Percentiles rank a stretch among this genome's conserved stretches.
Evolutionary conservation across 2,113 vertebrate genomes (phyloP).

Genomic region (Opisthocomus hoazin): DNA sequence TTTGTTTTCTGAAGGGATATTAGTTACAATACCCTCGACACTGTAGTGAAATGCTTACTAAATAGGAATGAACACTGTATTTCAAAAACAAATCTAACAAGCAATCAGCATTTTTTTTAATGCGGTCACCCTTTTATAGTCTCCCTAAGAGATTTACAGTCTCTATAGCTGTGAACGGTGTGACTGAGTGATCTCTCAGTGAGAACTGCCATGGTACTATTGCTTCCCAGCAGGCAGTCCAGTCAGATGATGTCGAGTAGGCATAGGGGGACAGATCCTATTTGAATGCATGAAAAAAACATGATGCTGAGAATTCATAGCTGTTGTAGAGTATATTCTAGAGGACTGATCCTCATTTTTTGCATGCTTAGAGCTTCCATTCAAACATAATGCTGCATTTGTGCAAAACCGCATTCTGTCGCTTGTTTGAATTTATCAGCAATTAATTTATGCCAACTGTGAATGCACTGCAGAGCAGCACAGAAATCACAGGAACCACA

Average conservation of each 20-base stretch:
- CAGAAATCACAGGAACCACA: constrained; percentile 3
- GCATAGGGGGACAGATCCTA: constrained; percentile 45
- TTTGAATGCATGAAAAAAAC: constrained; percentile 70
- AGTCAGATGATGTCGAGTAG: constrained; percentile 47
- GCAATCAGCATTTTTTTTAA: background rate
- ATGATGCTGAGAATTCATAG: constrained; percentile 64
- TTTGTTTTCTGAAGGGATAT: background rate
- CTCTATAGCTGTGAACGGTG: constrained; percentile 13
- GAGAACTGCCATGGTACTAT: constrained; percentile 27
- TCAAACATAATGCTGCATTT: constrained; percentile 29
- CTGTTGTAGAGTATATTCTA: constrained; percentile 40
- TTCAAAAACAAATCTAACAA: constrained; percentile 31
- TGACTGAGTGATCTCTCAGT: constrained; percentile 55
- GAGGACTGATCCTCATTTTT: constrained; percentile 41
- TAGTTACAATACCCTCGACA: background rate
- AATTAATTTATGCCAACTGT: constrained; percentile 28
- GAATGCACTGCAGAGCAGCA: background rate
- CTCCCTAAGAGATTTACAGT: constrained; percentile 29
- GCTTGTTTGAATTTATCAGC: constrained; percentile 30
- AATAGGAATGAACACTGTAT: background rate
- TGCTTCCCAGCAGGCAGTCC: constrained; percentile 65
- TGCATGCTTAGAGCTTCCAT: background rate
- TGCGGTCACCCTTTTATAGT: background rate
- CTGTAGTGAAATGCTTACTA: background rate
- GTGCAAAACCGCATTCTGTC: background rate